Evolutionary conservation across 2,888 invertebrate genomes (phyloP), one percentile per base, ranked within the genome.

Genomic region (Macaria notata): DNA sequence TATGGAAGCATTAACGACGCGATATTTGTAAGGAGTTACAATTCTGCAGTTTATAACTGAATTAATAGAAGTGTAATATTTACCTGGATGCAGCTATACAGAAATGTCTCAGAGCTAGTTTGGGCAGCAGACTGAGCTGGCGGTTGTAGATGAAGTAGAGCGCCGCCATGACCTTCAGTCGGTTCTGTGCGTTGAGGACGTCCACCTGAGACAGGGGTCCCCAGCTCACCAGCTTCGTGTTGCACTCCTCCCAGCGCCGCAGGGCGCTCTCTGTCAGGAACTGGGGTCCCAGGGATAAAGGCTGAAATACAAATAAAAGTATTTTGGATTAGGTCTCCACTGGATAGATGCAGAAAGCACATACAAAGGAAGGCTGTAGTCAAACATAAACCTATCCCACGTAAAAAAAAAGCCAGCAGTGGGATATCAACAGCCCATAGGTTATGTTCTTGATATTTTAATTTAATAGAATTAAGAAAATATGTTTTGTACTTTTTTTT

Each of bases 131-230:
- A 74, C 95, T 95, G 65, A 98, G 92, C 74, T 97, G 96, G 74
- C 95, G 94, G 87, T 98, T 98, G 85, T 96, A 98, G 66, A 97
- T 94, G 83, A 97, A 97, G 59, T 98, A 91, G 39, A 99, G 92
- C 51, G 97, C 96, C 0, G 98, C 95, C 93, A 98, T 94, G n/a
- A 98, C 95, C 81, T 95, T 95, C 66, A 96, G 93, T 59, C 98
- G 93, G 84, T 98, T 98, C 83, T 98, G 98, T 44, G 98, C 97
- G 84, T 97, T 97, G 36, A 99, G 93, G 29, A 94, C 94, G 82
- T 98, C 98, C 46, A 98, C 95, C 81, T 98, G 97, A 9, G 96
- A 94, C 70, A 96, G 93, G 8, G 98, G 98, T 0, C 98, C 98
- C 95, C 98, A 97, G 75, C 95, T 95, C 46, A 98, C 96, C 62